phyloP scores from a whole-genome alignment of 2,888 invertebrate species.

The Cataglyphis livida region DNA sequence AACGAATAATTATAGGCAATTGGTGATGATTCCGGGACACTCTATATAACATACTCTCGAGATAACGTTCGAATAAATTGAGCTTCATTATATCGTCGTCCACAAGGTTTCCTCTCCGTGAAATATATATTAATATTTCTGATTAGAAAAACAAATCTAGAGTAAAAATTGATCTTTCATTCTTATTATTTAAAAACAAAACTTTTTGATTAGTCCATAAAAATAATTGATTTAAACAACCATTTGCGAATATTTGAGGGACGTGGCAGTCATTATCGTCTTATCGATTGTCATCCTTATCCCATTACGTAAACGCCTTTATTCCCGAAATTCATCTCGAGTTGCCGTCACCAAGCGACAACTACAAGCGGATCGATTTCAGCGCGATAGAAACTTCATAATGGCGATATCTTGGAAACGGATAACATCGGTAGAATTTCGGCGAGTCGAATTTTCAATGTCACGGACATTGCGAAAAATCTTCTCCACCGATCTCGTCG shows the following conservation, averaged over 20 bases:
- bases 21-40: background rate
- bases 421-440: background rate
- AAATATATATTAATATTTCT: background rate
- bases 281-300: constrained; percentile 34
- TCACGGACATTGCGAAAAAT: background rate
- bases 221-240: background rate
- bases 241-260: background rate
- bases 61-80: background rate
- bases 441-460: background rate
- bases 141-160: background rate
- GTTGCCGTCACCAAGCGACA: constrained; percentile 18
- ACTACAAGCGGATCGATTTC: constrained; percentile 17
- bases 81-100: background rate
- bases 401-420: background rate
- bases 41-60: background rate
- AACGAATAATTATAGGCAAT: background rate
- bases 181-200: background rate
- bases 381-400: background rate
- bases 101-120: background rate
- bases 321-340: constrained; percentile 19
- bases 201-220: background rate
- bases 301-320: constrained; percentile 45
- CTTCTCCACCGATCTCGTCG: background rate
- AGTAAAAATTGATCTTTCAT: background rate
- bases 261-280: background rate